Percentiles rank a stretch among this genome's conserved stretches.
Evolutionary conservation across 2,888 invertebrate genomes (phyloP).

Genomic region (Scaptomyza tumidula): DNA sequence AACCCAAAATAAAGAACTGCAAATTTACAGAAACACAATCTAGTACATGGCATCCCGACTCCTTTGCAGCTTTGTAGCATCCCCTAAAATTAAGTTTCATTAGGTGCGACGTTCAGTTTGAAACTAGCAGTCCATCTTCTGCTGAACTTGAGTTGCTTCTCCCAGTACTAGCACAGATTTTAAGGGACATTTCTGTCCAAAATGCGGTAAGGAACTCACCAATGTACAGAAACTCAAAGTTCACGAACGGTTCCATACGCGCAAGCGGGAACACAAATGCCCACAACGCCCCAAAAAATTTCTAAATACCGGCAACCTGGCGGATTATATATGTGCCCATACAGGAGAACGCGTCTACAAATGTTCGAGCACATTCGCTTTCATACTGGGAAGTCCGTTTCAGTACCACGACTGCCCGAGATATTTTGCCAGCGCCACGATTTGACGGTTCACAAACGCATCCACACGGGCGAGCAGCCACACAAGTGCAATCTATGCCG

Average conservation of each 20-base stretch:
- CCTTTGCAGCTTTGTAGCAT: not conserved
- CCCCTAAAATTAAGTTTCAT: not conserved
- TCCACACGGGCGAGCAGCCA: conserved; percentile 29
- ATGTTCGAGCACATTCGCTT: conserved; percentile 86
- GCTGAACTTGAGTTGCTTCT: not conserved
- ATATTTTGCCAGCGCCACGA: conserved; percentile 55
- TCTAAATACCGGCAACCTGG: conserved; percentile 81
- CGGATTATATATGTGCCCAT: conserved; percentile 86
- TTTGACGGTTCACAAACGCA: conserved; percentile 39
- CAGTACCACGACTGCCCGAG: conserved; percentile 85
- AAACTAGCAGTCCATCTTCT: not conserved
- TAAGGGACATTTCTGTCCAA: conserved; percentile 85
- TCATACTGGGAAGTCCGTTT: conserved; percentile 86
- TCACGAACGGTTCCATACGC: conserved; percentile 35
- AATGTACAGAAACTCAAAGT: conserved; percentile 82
- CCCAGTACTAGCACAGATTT: not conserved
- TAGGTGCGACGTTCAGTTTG: conserved; percentile 20
- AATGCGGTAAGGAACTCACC: conserved; percentile 82
- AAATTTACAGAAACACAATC: not conserved
- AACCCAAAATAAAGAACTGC: not conserved
- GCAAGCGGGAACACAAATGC: conserved; percentile 29
- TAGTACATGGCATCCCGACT: not conserved
- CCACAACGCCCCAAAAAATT: conserved; percentile 33
- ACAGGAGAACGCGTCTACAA: conserved; percentile 85
- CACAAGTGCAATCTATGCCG: conserved; percentile 40